Evolutionary conservation across 2,888 invertebrate species (phyloP), one percentile per base, ranked within the genome.

Genomic region (Alentia gelatinosa): DNA sequence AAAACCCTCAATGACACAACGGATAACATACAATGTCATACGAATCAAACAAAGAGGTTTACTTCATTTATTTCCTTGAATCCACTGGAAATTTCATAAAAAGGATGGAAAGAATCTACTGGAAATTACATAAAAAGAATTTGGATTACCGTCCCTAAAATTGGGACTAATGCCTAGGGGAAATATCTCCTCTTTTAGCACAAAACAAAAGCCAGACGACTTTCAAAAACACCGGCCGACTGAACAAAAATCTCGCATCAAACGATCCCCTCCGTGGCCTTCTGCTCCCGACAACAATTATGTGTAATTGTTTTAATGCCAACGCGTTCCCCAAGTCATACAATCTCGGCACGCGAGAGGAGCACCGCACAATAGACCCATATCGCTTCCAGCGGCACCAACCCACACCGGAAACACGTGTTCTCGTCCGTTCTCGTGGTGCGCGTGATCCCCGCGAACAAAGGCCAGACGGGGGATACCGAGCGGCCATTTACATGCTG

Each of bases 331-430:
- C 15, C n/a, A 39, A 79, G 79, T 79, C 79, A 79, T 79, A 79
- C 79, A 79, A 35, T 79, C 79, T 39, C 37, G 9, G 79, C 79
- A 79, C 26, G 79, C 79, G 26, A 79, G 23, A 39, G 15, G 79
- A 39, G 79, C n/a, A 37, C 79, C 79, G 15, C n/a, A 79, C 79
- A 79, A 79, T 79, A n/a, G 39, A 35, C 79, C 79, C 79, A 12
- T 39, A 79, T 79, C 79, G 23, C 39, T 37, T 79, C 79, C 79
- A 30, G 7, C 79, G 23, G 39, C 83, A 35, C 26, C 37, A 23
- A 39, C 30, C 30, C 30, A 33, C 39, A 35, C 86, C 86, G 86
- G 86, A 86, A 86, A 86, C 86, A 86, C 86, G 86, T 86, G 86
- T 86, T 47, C 86, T 86, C 86, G 47, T 86, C 47, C 42, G 83